Conservation (phyloP, 2,113 vertebrate species). For the Callithrix jacchus region DNA sequence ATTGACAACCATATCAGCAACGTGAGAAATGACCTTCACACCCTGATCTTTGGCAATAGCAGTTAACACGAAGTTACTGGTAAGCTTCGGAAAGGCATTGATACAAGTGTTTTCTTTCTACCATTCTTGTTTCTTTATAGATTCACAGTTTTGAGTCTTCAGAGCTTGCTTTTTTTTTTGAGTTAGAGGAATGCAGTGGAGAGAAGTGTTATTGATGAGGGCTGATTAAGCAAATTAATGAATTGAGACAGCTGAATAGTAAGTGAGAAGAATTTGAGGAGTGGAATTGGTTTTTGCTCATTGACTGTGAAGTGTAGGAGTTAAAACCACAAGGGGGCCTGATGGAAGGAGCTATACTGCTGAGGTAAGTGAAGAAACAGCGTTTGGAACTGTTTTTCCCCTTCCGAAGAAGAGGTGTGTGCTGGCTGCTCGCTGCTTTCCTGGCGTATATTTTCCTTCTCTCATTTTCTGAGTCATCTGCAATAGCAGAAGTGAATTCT, state of each 20-base stretch:
- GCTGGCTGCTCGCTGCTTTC: neutral
- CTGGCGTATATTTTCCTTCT: neutral
- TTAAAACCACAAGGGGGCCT: conserved; percentile 49
- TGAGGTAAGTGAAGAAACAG: conserved; percentile 24
- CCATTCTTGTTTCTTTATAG: conserved; percentile 31
- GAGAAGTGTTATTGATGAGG: conserved; percentile 72
- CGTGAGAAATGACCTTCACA: neutral
- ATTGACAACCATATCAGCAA: neutral
- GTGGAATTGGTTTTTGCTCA: conserved; percentile 69
- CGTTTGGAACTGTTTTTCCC: neutral
- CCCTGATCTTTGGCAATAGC: neutral
- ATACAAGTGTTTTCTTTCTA: neutral
- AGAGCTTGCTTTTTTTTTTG: conserved; percentile 50
- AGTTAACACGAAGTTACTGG: conserved; percentile 10
- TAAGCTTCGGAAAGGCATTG: neutral
- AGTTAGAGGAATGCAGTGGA: conserved; percentile 34
- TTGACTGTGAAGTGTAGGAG: conserved; percentile 54
- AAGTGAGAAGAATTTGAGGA: conserved; percentile 62
- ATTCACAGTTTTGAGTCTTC: conserved; percentile 51
- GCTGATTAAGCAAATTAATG: conserved; percentile 78
- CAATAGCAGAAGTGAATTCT: neutral
- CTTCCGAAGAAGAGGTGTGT: neutral
- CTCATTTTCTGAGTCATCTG: conserved; percentile 38
- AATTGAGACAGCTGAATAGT: conserved; percentile 70
- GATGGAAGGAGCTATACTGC: neutral